Base-by-base conservation (phyloP, 2,113 vertebrate species). In the Gymnorhina tibicen region DNA sequence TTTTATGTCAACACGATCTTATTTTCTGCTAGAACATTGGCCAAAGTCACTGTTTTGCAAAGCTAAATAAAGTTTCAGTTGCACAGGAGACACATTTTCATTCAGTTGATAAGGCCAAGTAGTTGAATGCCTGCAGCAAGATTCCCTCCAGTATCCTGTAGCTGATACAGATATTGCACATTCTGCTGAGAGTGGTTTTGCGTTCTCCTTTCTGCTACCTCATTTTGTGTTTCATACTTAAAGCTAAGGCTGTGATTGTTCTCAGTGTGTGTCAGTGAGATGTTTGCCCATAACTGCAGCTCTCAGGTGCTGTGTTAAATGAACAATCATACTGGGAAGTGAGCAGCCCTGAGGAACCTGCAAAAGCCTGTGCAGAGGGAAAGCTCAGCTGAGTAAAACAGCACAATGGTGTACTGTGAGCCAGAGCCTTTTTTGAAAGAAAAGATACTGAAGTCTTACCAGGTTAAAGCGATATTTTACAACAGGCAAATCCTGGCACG, bases 61-160 rank as follows among this genome's bases (percentile, higher is more conserved):
- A 73, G 49, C 91, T 87, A 91, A 95, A 93, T 85, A 49, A 75
- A 86, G 67, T 93, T 86, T 72, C 88, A 91, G n/a, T 90, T 78
- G 28, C 68, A 85, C 30, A n/a, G 6, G 20, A 84, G 60, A 80
- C 55, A 27, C 37, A 76, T 74, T 95, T 92, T 86, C 58, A 60
- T 60, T 55, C 42, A 76, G 27, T 35, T 88, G 68, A 27, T 86
- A 93, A 80, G 46, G 46, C 78, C 56, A 81, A 90, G 73, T 44
- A 55, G 56, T 26, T 91, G 44, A 77, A 72, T 18, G 62, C 56
- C 74, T 86, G 82, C 50, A 69, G 70, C 49, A 52, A 4, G 18
- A 70, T 53, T 78, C 56, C 73, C 32, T 75, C 49, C 28, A 9
- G 22, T 44, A 60, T 39, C 49, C 32, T 23, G 6, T 1, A n/a